Percentiles rank a stretch among this genome's conserved stretches.
These are phyloP conservation scores for Trichogramma pretiosum DNA, from an alignment of 1,140 invertebrate genomes.

Conservation along the genomic window DNA sequence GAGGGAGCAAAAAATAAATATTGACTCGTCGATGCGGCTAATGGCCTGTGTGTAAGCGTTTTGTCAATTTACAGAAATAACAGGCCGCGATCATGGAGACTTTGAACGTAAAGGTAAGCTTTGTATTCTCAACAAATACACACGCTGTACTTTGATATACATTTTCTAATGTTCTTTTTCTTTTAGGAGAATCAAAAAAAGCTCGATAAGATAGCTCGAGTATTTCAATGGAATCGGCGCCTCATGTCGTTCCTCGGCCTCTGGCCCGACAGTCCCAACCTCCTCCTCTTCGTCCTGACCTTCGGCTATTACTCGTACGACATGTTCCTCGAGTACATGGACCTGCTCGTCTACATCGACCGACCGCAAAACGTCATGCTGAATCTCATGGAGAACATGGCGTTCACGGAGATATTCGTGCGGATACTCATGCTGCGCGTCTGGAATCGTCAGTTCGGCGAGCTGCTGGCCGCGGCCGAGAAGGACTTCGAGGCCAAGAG, in stretches of 20 bases:
- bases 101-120: too few species aligned
- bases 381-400: slow-evolving; percentile 36
- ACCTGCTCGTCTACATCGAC: slow-evolving; percentile 28
- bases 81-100: too few species aligned
- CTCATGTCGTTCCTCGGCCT: slow-evolving; percentile 26
- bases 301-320: slow-evolving; percentile 29
- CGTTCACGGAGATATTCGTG: slow-evolving; percentile 30
- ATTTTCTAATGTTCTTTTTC: too few species aligned
- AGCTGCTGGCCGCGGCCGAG: slow-evolving; percentile 24
- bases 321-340: slow-evolving; percentile 30
- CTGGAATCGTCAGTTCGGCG: slow-evolving; percentile 23
- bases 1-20: too few species aligned
- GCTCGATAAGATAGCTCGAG: slow-evolving; percentile 22
- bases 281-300: slow-evolving; percentile 24
- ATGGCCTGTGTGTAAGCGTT: too few species aligned
- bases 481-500: slow-evolving; percentile 26
- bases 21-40: too few species aligned
- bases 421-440: slow-evolving; percentile 27
- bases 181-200: slow-evolving; percentile 24
- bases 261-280: slow-evolving; percentile 27
- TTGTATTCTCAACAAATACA: too few species aligned
- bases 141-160: too few species aligned
- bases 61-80: too few species aligned
- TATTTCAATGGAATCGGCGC: slow-evolving; percentile 29
- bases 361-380: slow-evolving; percentile 32